Evolutionary conservation across 2,113 vertebrate species (phyloP).

Genomic region (Mustela nigripes): DNA sequence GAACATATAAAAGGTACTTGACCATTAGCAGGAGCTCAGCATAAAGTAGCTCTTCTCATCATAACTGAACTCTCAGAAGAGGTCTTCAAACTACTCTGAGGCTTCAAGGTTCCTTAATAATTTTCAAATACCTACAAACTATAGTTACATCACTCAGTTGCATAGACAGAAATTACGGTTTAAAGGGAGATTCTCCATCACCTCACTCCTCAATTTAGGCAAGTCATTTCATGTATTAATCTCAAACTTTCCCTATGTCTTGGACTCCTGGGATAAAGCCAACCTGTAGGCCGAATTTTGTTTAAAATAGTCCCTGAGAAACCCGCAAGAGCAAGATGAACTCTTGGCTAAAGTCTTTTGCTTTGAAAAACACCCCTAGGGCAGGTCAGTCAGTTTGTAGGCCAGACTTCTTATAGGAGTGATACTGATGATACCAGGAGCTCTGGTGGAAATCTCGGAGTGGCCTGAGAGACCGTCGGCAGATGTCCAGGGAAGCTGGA

Average conservation of each 20-base stretch:
- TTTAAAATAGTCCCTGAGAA: neutral
- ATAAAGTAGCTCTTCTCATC: neutral
- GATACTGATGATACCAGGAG: neutral
- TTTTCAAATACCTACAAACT: neutral
- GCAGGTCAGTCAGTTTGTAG: neutral
- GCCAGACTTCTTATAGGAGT: neutral
- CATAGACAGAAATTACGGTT: neutral
- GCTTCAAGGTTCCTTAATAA: neutral
- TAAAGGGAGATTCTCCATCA: neutral
- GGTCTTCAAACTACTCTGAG: neutral
- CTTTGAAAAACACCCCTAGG: neutral
- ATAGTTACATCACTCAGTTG: neutral
- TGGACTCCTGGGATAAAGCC: neutral
- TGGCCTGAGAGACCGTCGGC: neutral
- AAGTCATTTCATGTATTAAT: neutral
- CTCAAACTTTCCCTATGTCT: neutral
- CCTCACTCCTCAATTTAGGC: neutral
- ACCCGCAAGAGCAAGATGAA: neutral
- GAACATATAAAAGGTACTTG: neutral
- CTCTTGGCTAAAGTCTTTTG: neutral
- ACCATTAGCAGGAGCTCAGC: no score
- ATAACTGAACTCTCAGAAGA: neutral
- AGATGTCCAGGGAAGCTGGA: neutral
- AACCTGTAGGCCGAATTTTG: neutral
- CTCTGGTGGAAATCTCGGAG: neutral